Percentiles rank a stretch among this genome's conserved stretches.
These are phyloP conservation scores for Pampus argenteus DNA, from an alignment of 2,797 vertebrate genomes.

Conservation along the genomic window DNA sequence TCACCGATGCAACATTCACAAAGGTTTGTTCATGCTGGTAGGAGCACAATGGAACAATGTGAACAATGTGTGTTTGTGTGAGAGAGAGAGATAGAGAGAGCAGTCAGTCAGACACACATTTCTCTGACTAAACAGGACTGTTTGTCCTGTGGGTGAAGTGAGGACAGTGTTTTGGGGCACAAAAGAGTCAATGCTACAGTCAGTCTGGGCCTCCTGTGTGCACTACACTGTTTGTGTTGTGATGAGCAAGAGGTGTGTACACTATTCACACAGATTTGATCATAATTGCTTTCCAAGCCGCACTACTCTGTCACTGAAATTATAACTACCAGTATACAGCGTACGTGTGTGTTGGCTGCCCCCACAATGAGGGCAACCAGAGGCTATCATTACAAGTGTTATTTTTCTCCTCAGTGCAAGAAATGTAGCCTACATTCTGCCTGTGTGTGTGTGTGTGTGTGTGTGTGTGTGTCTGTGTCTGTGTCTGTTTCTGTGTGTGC, in stretches of 20 bases:
- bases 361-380: conserved; percentile 30
- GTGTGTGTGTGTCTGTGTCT: conserved; percentile 6
- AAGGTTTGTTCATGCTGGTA: not conserved
- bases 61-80: not conserved
- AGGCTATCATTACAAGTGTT: conserved; percentile 62
- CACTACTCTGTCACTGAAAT: conserved; percentile 39
- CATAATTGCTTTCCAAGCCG: conserved; percentile 56
- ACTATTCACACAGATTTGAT: conserved; percentile 49
- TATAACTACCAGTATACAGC: conserved; percentile 19
- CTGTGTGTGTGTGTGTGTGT: conserved; percentile 19
- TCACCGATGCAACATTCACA: not conserved
- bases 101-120: not conserved
- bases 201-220: not conserved
- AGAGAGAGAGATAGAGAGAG: not conserved
- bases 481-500: conserved; percentile 13
- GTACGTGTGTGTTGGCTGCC: conserved; percentile 8
- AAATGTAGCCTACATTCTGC: conserved; percentile 53
- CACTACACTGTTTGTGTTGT: not conserved
- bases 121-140: conserved; percentile 1
- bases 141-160: conserved; percentile 21
- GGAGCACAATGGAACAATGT: not conserved
- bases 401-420: conserved; percentile 48
- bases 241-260: conserved; percentile 28
- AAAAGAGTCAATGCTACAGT: not conserved
- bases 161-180: conserved; percentile 12